Evolutionary conservation across 2,113 vertebrate genomes (phyloP).

Genomic region (Chionis minor): DNA sequence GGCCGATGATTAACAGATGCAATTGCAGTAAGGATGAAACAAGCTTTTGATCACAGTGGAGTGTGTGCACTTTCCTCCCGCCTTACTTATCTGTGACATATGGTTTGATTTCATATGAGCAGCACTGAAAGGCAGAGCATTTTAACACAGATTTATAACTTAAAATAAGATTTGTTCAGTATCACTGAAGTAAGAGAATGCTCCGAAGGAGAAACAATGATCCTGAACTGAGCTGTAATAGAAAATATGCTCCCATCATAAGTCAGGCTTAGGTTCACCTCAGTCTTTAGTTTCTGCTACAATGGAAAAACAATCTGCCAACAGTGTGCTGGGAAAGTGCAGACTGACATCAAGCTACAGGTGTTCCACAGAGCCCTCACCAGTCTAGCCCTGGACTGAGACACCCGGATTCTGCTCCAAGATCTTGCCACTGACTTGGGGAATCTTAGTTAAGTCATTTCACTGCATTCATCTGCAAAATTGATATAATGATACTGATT

Average conservation of each 20-base stretch:
- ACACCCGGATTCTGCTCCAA: background rate
- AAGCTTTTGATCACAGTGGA: background rate
- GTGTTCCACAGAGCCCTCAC: background rate
- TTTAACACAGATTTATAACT: background rate
- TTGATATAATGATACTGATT: background rate
- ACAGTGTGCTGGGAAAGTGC: background rate
- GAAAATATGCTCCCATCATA: background rate
- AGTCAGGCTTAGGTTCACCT: background rate
- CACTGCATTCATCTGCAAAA: background rate
- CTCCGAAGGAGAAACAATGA: background rate
- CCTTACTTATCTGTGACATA: background rate
- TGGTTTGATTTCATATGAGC: background rate
- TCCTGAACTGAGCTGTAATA: background rate
- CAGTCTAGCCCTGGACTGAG: background rate
- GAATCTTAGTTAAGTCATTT: background rate
- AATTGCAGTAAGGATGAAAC: background rate
- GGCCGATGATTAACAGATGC: background rate
- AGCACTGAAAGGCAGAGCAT: background rate
- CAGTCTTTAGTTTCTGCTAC: background rate
- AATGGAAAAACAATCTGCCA: background rate
- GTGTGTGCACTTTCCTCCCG: background rate
- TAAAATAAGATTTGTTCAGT: background rate
- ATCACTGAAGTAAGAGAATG: background rate
- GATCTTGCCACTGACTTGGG: background rate
- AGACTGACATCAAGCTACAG: background rate